Base-by-base conservation (phyloP, 2,113 vertebrate genomes). In the Oriolus oriolus region DNA sequence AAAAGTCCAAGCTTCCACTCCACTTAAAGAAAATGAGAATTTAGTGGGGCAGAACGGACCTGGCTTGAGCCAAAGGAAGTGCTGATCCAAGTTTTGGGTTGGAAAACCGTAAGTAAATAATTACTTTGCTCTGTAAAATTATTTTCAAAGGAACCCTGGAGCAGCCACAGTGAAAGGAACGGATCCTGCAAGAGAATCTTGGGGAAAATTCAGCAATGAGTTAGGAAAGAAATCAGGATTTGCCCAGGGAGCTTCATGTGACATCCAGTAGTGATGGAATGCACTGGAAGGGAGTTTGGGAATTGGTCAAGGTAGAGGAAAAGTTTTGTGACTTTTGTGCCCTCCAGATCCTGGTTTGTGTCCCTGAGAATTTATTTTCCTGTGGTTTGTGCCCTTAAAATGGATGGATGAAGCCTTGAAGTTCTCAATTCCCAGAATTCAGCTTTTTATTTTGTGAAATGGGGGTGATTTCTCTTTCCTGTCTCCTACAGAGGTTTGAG, bases 21-120 rank as follows among this genome's bases (percentile, higher is more conserved):
- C 93, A 23, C 60, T 95, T 78, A 61, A 89, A 85, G 91, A 65
- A 93, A 92, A 91, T 82, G 66, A 74, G 84, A 83, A 88, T 88
- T 82, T 85, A 65, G 45, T 82, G 90, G 56, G 64, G 68, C 56
- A 52, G 90, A 93, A 82, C 1, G 0, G 11, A 22, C 17, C 37
- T 76, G 70, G 57, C 59, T 64, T 54, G 4, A 91, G 50, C 50
- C 54, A 76, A 41, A 87, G 37, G 66, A 44, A 56, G 78, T 68
- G 56, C 47, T 60, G 52, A 78, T 86, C 76, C 44, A n/a, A 27
- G 66, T 56, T 75, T 24, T 42, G 56, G 42, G 11, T 84, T 52
- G 33, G 56, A 83, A 84, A 87, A 82, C 11, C 3, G 0, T 4
- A 26, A 88, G n/a, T 75, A 73, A 87, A 87, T 47, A 31, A 66